These are phyloP conservation scores for Lagria hirta DNA, from an alignment of 2,888 invertebrate genomes.

Conservation along the genomic window DNA sequence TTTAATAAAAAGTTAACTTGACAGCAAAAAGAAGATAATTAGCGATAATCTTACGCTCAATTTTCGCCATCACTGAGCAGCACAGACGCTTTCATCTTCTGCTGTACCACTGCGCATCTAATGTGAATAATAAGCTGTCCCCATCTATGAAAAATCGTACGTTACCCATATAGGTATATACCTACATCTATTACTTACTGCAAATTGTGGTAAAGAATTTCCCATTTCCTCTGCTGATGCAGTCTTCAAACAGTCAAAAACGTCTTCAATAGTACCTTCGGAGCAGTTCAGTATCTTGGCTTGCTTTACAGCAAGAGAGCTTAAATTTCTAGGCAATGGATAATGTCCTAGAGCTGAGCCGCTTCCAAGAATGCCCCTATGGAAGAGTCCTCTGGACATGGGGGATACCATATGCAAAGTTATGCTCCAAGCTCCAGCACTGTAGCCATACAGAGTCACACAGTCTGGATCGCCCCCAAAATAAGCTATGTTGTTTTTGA, in stretches of 20 bases:
- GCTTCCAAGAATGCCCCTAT: conserved; percentile 70
- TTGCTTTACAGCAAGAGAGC: conserved; percentile 63
- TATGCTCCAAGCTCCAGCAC: conserved; percentile 54
- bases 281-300: conserved; percentile 61
- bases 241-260: conserved; percentile 63
- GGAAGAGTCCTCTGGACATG: conserved; percentile 69
- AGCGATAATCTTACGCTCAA: too few species aligned
- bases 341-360: conserved; percentile 61
- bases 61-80: too few species aligned
- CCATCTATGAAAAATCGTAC: too few species aligned
- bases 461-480: conserved; percentile 69
- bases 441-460: conserved; percentile 67
- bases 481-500: conserved; percentile 63
- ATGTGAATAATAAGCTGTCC: too few species aligned
- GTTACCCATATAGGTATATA: too few species aligned
- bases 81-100: too few species aligned
- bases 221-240: conserved; percentile 57
- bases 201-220: conserved; percentile 54
- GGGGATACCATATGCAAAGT: conserved; percentile 63
- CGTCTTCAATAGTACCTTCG: conserved; percentile 53
- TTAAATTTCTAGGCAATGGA: conserved; percentile 58
- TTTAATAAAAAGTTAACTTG: too few species aligned
- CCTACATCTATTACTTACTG: too few species aligned
- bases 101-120: too few species aligned
- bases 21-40: too few species aligned